phyloP scores from a whole-genome alignment of 2,113 vertebrate species.

The Serilophus lunatus region DNA sequence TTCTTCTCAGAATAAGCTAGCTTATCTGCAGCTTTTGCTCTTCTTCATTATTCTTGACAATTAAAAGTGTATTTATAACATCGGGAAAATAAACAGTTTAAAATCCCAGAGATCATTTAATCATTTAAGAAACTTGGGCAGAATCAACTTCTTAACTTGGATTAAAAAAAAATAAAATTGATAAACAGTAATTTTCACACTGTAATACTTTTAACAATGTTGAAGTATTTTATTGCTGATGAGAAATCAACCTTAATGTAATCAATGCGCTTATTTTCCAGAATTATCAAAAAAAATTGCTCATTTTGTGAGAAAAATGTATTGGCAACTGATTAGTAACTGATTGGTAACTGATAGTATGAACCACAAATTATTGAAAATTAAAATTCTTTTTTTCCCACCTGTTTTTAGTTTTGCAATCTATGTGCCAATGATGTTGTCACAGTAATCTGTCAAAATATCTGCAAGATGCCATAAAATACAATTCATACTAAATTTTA shows the following conservation, averaged over 20 bases:
- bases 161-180: background rate
- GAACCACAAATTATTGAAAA: background rate
- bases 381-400: background rate
- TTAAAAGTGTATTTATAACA: background rate
- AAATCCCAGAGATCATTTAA: background rate
- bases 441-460: background rate
- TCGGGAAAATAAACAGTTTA: background rate
- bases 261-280: background rate
- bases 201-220: background rate
- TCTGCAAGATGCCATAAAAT: background rate
- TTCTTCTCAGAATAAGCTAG: background rate
- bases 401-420: background rate
- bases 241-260: background rate
- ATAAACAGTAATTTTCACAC: background rate
- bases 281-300: rapidly evolving
- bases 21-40: background rate
- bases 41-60: background rate
- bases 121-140: background rate
- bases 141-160: background rate
- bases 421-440: background rate
- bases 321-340: too few relatives aligned
- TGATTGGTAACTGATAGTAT: background rate
- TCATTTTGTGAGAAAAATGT: background rate
- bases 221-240: background rate
- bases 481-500: background rate